A percentile compares a stretch with the other conserved stretches of the same genome.
These are phyloP conservation scores for Cyclophora albipunctata DNA, from an alignment of 2,888 invertebrate genomes.

Conservation along the genomic window DNA sequence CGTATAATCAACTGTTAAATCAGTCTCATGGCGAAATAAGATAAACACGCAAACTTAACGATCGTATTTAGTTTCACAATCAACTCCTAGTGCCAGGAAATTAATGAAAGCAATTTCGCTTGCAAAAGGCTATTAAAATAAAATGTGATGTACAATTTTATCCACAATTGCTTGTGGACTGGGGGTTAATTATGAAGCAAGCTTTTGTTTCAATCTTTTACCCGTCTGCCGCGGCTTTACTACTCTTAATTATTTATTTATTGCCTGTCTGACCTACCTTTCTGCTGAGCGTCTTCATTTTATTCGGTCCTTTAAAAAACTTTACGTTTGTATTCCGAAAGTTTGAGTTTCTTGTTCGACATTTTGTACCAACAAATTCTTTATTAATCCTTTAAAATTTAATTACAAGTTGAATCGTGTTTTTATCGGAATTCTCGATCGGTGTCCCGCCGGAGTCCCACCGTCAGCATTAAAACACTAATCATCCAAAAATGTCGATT, in stretches of 20 bases:
- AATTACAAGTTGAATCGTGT: slow-evolving; percentile 19
- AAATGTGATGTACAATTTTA: slow-evolving; percentile 43
- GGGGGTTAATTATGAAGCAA: slow-evolving; percentile 37
- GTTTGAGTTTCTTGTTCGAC: slow-evolving; percentile 1
- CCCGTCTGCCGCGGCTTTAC: slow-evolving; percentile 37
- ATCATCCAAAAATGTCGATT: slow-evolving; percentile 51
- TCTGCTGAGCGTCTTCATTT: slow-evolving; percentile 35
- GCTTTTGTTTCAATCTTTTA: slow-evolving; percentile 31
- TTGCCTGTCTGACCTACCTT: slow-evolving; percentile 31
- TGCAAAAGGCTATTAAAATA: slow-evolving; percentile 51
- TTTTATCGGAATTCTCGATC: slow-evolving; percentile 49
- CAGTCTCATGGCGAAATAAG: slow-evolving; percentile 24
- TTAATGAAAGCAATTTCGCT: slow-evolving; percentile 55
- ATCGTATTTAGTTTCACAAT: slow-evolving; percentile 38
- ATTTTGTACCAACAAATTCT: slow-evolving; percentile 16
- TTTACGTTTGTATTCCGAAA: slow-evolving; percentile 20
- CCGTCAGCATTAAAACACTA: slow-evolving; percentile 45
- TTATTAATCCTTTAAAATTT: slow-evolving; percentile 18
- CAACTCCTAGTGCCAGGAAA: slow-evolving; percentile 38
- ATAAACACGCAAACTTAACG: slow-evolving; percentile 35
- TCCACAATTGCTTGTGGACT: slow-evolving; percentile 44
- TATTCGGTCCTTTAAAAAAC: slow-evolving; percentile 1
- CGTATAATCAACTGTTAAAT: slow-evolving; percentile 30
- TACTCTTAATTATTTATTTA: slow-evolving; percentile 57
- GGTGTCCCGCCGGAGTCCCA: slow-evolving; percentile 39